Evolutionary conservation across 2,888 invertebrate genomes (phyloP).

Genomic region (Cataglyphis cursor): DNA sequence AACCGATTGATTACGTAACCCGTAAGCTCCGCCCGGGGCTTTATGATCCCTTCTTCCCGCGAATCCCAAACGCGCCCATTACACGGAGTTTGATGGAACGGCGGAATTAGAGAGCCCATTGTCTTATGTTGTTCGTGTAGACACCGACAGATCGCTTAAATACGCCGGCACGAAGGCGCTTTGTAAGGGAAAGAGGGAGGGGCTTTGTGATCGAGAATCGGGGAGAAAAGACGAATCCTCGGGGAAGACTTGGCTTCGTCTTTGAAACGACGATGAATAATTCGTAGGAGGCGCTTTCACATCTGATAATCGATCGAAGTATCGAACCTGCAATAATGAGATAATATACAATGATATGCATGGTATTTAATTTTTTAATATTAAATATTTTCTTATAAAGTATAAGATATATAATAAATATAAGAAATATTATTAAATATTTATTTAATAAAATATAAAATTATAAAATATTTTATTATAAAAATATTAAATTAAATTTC

Average conservation of each 20-base stretch:
- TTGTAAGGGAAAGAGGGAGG: not conserved
- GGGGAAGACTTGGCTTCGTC: not conserved
- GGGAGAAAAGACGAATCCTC: slow-evolving; percentile 16
- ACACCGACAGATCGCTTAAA: slow-evolving; percentile 75
- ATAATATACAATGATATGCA: not conserved
- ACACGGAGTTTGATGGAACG: slow-evolving; percentile 72
- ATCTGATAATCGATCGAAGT: not conserved
- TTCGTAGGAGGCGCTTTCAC: not conserved
- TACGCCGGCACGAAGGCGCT: slow-evolving; percentile 37
- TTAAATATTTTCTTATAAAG: not conserved
- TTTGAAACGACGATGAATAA: not conserved
- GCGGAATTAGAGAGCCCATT: slow-evolving; percentile 71
- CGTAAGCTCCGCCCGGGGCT: slow-evolving; percentile 62
- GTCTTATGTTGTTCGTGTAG: slow-evolving; percentile 70
- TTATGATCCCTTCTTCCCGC: not conserved
- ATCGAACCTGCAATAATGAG: not conserved
- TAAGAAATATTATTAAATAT: too few relatives aligned
- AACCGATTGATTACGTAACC: slow-evolving; percentile 74
- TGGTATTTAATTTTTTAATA: not conserved
- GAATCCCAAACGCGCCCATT: not conserved
- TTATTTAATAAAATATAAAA: too few relatives aligned
- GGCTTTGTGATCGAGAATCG: slow-evolving; percentile 34
- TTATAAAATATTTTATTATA: too few relatives aligned
- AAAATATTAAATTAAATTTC: not conserved
- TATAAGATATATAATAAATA: too few relatives aligned